These are phyloP conservation scores for Pavo muticus DNA, from an alignment of 2,113 vertebrate species.

Conservation along the genomic window DNA sequence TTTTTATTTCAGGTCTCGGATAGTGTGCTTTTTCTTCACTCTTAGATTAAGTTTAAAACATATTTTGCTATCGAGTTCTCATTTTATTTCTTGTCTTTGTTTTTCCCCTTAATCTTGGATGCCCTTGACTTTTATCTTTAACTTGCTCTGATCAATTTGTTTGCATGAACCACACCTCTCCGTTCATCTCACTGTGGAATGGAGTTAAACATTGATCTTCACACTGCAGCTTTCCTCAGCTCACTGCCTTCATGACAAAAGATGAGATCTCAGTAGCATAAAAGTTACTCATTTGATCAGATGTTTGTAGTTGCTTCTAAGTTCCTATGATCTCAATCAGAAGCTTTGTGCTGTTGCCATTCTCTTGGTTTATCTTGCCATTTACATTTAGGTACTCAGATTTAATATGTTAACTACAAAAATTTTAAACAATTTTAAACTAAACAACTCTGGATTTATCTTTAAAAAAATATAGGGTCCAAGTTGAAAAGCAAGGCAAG, in stretches of 20 bases:
- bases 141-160: conserved; percentile 2
- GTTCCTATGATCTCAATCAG: not conserved
- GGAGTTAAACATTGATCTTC: conserved; percentile 53
- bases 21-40: not conserved
- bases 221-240: conserved; percentile 27
- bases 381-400: not conserved
- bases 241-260: conserved; percentile 43
- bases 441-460: not conserved
- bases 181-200: not conserved
- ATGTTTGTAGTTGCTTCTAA: not conserved
- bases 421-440: not conserved
- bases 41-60: not conserved
- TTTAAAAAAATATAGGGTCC: rapidly evolving
- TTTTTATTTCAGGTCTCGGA: not conserved
- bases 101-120: not conserved
- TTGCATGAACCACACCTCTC: conserved; percentile 18
- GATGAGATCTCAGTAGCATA: not conserved
- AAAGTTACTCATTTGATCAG: not conserved
- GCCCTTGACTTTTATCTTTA: conserved; percentile 26
- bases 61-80: not conserved
- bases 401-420: not conserved
- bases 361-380: not conserved
- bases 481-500: not conserved
- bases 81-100: conserved; percentile 11
- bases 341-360: not conserved